Base-by-base conservation (phyloP, 92 coral and sea anemone genomes). In the Palythoa heliodiscus region DNA sequence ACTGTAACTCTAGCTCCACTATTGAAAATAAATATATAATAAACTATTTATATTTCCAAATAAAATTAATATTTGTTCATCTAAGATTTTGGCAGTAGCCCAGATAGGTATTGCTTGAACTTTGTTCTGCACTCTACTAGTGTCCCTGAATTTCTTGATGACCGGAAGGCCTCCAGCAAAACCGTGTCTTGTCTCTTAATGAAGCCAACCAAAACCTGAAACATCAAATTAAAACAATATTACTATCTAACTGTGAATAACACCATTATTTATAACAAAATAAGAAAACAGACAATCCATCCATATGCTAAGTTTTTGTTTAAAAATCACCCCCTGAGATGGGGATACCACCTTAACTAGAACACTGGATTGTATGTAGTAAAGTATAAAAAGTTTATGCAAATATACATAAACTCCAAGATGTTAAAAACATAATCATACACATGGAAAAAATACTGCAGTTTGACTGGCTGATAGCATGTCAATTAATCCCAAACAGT, bases 21-120 rank as follows among this genome's bases (percentile, higher is more conserved):
- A 19, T 15, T 54, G 43, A 52, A 40, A 24, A 80, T 39, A 67
- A 39, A 80, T 63, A 80, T 52, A 25, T 52, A 50, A 64, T 64
- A 55, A 77, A 57, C 1, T 40, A 60, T 84, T 40, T 76, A 53
- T 50, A 64, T 54, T 61, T 82, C n/a, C 67, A 52, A 68, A 82
- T 73, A 61, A 81, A 43, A 43, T 43, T 43, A 43, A 43, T 43
- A 43, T 10, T 47, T 50, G 22, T 77, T 69, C 15, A 50, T 50
- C 81, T 88, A 92, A 69, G 87, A 74, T 83, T 71, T 90, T 80
- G 91, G 89, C 70, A 90, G 87, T 85, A 96, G 84, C 53, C 95
- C 96, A 35, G 95, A 90, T 48, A 96, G 86, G 84, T 96, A 96
- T 87, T 96, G 99, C 87, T 93, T 89, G 90, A 96, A 95, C 81